Evolutionary conservation across 2,888 invertebrate species (phyloP).

Genomic region (Allophyes oxyacanthae): DNA sequence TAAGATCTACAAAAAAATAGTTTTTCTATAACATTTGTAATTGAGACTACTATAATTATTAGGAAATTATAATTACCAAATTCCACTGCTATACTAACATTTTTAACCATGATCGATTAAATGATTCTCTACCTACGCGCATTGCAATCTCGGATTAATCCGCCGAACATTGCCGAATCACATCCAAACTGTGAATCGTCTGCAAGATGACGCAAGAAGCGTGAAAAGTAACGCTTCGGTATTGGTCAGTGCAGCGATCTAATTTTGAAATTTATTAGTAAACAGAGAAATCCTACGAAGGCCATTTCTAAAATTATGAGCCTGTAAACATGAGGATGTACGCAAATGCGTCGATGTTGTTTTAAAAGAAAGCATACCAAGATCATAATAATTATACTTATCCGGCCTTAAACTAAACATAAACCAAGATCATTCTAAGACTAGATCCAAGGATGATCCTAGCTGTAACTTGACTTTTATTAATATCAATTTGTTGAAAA

Average conservation of each 20-base stretch:
- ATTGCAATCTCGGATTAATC: conserved; percentile 26
- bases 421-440: no score
- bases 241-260: conserved; percentile 43
- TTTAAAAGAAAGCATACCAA: not conserved
- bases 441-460: no score
- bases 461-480: no score
- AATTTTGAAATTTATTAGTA: conserved; percentile 46
- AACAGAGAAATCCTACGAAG: conserved; percentile 23
- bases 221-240: conserved; percentile 39
- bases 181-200: conserved; percentile 19
- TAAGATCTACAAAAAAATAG: no score
- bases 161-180: conserved; percentile 24
- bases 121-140: conserved; percentile 32
- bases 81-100: not conserved
- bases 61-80: no score
- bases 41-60: no score
- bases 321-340: not conserved
- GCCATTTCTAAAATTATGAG: conserved; percentile 1
- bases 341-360: not conserved
- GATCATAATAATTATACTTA: no score
- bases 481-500: no score
- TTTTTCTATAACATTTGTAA: no score
- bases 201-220: conserved; percentile 44
- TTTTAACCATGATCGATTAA: not conserved
- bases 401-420: no score